phyloP scores from a whole-genome alignment of 2,888 invertebrate genomes.

The Pachliopta kotzebuea region DNA sequence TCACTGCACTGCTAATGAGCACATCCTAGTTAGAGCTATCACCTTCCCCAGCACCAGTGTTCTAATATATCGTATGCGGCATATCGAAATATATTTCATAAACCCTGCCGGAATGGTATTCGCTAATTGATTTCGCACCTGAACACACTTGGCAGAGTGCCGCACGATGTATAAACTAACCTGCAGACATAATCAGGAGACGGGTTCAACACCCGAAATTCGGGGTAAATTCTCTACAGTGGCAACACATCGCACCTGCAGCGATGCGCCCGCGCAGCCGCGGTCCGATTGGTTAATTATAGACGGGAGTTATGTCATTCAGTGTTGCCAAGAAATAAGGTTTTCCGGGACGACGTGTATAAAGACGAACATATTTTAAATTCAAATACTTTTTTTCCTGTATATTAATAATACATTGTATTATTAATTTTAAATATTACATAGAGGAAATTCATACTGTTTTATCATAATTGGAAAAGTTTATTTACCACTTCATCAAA shows the following conservation, averaged over 20 bases:
- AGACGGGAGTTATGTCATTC: constrained; percentile 68
- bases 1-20: too few relatives aligned
- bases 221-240: constrained; percentile 47
- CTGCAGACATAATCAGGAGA: constrained; percentile 24
- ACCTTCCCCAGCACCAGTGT: too few relatives aligned
- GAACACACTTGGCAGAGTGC: constrained; percentile 54
- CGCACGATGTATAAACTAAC: constrained; percentile 42
- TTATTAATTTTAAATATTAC: too few relatives aligned
- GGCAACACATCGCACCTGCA: constrained; percentile 70
- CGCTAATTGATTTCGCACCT: constrained; percentile 57
- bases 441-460: too few relatives aligned
- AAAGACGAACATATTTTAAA: too few relatives aligned
- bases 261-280: constrained; percentile 62
- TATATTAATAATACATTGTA: too few relatives aligned
- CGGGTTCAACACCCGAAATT: constrained; percentile 43
- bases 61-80: constrained; percentile 31
- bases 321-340: constrained; percentile 30
- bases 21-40: too few relatives aligned
- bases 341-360: constrained; percentile 19
- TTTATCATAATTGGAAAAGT: too few relatives aligned
- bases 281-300: constrained; percentile 64
- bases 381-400: too few relatives aligned
- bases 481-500: too few relatives aligned
- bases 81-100: constrained; percentile 45
- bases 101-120: constrained; percentile 50